Evolutionary conservation across 2,797 vertebrate species (phyloP).

Genomic region (Sebastes steindachneri): DNA sequence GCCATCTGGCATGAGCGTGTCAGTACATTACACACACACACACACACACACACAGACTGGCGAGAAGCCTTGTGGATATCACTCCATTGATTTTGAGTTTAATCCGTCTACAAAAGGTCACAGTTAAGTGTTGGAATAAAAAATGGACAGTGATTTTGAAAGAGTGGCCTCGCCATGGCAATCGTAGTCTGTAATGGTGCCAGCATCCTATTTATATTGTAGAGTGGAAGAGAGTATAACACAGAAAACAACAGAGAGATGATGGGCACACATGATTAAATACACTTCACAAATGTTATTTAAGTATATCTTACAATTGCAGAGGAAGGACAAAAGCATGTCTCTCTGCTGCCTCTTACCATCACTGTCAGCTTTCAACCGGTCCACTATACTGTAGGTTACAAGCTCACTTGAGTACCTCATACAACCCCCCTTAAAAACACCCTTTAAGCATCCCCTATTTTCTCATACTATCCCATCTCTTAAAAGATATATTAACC

Average conservation of each 20-base stretch:
- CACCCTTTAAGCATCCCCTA: background rate
- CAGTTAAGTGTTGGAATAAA: slow-evolving; percentile 44
- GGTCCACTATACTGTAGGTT: background rate
- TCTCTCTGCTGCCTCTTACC: background rate
- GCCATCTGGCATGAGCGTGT: slow-evolving; percentile 12
- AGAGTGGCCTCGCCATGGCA: slow-evolving; percentile 1
- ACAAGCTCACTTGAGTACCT: background rate
- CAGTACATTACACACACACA: background rate
- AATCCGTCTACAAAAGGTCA: slow-evolving; percentile 51
- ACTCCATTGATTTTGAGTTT: slow-evolving; percentile 50
- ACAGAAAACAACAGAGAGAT: background rate
- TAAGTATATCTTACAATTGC: background rate
- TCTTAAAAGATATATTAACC: background rate
- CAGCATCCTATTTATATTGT: slow-evolving; percentile 1
- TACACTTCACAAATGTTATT: background rate
- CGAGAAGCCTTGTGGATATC: slow-evolving; percentile 26
- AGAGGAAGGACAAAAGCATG: background rate
- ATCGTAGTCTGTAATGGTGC: background rate
- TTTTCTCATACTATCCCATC: background rate
- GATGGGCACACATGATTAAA: background rate
- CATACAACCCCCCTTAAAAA: background rate
- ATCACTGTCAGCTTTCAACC: background rate
- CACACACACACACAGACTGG: background rate
- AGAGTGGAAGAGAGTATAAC: too few species aligned
- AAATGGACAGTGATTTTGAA: slow-evolving; percentile 32